Conservation (phyloP, 2,888 invertebrate genomes). For the Epirrhoe tristata region DNA sequence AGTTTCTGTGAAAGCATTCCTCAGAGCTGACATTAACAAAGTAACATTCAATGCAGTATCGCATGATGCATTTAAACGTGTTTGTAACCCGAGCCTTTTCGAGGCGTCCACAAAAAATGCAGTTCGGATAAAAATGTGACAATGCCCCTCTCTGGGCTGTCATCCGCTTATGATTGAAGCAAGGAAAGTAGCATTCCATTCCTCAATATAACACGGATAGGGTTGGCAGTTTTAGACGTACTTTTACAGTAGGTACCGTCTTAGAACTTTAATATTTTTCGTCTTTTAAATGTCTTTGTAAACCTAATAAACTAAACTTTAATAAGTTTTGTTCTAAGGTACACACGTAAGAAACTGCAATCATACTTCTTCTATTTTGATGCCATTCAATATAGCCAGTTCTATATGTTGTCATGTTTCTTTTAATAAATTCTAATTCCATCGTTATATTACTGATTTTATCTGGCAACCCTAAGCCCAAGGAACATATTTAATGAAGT, state of each 20-base stretch:
- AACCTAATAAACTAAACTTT: not conserved
- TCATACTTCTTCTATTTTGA: not conserved
- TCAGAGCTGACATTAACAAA: slow-evolving; percentile 31
- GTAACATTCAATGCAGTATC: slow-evolving; percentile 43
- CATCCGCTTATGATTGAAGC: slow-evolving; percentile 71
- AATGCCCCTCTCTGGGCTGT: slow-evolving; percentile 57
- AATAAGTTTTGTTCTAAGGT: not conserved
- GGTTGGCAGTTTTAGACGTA: slow-evolving; percentile 13
- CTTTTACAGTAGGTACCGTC: not conserved
- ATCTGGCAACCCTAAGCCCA: slow-evolving; percentile 30
- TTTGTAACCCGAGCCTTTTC: slow-evolving; percentile 54
- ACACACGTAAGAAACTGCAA: not conserved
- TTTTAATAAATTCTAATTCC: slow-evolving; percentile 1
- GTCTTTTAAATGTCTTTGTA: no score
- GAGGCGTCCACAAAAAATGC: slow-evolving; percentile 49
- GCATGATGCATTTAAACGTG: slow-evolving; percentile 46
- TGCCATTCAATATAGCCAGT: not conserved
- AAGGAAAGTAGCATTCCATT: slow-evolving; percentile 68
- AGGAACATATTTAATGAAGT: slow-evolving; percentile 50
- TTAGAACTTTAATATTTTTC: no score
- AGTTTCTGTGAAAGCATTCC: slow-evolving; percentile 31
- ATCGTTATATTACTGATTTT: slow-evolving; percentile 6
- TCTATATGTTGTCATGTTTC: not conserved
- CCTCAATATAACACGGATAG: slow-evolving; percentile 54
- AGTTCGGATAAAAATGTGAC: slow-evolving; percentile 60